phyloP scores from a whole-genome alignment of 2,113 vertebrate genomes.

The Pseudolaguvia tuberculata region DNA sequence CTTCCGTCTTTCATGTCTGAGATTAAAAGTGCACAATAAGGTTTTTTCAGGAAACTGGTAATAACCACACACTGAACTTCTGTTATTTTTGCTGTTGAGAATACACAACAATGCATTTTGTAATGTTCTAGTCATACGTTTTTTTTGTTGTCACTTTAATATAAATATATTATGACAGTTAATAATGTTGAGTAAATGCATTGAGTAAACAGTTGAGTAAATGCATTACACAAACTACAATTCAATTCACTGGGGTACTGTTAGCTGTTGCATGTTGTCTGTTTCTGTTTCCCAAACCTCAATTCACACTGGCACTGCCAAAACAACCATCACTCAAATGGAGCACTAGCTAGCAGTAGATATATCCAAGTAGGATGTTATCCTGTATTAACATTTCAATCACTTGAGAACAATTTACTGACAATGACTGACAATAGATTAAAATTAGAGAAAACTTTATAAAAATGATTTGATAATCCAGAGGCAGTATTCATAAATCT shows the following conservation, averaged over 20 bases:
- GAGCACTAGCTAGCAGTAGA: slow-evolving; percentile 54
- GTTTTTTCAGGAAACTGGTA: slow-evolving; percentile 9
- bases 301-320: slow-evolving; percentile 38
- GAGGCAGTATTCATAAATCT: too few species aligned
- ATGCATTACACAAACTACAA: neutral
- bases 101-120: neutral
- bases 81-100: slow-evolving; percentile 14
- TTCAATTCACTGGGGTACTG: slow-evolving; percentile 6
- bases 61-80: slow-evolving; percentile 6
- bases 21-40: neutral
- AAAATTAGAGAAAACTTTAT: too few species aligned
- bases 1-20: neutral
- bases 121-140: neutral
- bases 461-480: too few species aligned
- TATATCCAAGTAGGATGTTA: too few species aligned
- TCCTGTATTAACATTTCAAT: too few species aligned
- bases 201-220: neutral
- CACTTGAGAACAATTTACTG: too few species aligned
- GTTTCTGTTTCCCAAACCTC: slow-evolving; percentile 40
- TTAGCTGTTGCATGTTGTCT: slow-evolving; percentile 14
- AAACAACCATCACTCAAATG: slow-evolving; percentile 35
- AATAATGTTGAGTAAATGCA: too few species aligned
- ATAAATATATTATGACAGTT: neutral
- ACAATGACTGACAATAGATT: too few species aligned
- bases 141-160: neutral